phyloP scores from a whole-genome alignment of 2,888 invertebrate genomes.

The Peribatodes rhomboidaria region DNA sequence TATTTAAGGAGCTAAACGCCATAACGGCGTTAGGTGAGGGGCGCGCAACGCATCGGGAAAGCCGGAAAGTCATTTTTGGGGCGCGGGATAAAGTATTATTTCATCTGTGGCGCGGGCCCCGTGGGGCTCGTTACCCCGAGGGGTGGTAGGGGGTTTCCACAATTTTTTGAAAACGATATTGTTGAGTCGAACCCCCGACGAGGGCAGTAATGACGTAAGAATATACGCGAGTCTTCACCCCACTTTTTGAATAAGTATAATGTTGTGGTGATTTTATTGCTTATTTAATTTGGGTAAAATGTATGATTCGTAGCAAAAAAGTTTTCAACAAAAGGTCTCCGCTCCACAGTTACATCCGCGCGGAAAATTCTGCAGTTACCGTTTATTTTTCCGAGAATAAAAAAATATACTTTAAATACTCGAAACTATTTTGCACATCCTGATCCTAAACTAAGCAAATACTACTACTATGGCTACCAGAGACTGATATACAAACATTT shows the following conservation, averaged over 20 bases:
- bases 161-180: conserved; percentile 66
- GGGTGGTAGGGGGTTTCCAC: conserved; percentile 53
- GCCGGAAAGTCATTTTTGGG: conserved; percentile 59
- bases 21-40: conserved; percentile 50
- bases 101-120: conserved; percentile 31
- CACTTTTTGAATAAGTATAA: conserved; percentile 16
- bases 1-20: conserved; percentile 62
- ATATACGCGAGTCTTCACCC: conserved; percentile 48
- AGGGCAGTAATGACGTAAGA: conserved; percentile 59
- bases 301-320: neutral
- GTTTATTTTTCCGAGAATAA: no score
- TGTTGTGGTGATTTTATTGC: conserved; percentile 34
- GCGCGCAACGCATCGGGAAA: conserved; percentile 46
- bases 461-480: no score
- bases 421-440: no score
- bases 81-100: conserved; percentile 32
- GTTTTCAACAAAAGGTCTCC: no score
- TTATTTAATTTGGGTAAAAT: neutral
- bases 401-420: no score
- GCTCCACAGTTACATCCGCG: no score
- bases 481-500: no score
- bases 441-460: no score
- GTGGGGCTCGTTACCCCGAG: conserved; percentile 55
- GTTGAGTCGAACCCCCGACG: conserved; percentile 50
- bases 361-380: no score